A percentile compares a stretch with the other conserved stretches of the same genome.
These are phyloP conservation scores for Lethenteron camtschaticum DNA, from an alignment of 2,113 vertebrate species.

Conservation along the genomic window DNA sequence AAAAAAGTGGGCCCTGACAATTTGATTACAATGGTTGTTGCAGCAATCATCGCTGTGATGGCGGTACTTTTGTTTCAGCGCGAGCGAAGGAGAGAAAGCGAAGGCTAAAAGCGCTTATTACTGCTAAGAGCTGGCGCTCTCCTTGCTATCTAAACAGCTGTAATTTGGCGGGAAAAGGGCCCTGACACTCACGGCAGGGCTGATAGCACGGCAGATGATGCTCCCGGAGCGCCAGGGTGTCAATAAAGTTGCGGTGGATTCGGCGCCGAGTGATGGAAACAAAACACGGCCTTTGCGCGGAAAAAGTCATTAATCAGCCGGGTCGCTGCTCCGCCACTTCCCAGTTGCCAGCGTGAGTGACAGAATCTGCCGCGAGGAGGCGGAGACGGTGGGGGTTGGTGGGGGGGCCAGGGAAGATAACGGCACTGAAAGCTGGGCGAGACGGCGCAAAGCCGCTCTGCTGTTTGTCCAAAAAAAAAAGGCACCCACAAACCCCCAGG, in stretches of 20 bases:
- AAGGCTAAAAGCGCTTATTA: slow-evolving; percentile 5
- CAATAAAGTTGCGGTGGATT: neutral
- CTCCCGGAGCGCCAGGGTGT: neutral
- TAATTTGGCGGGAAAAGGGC: slow-evolving; percentile 6
- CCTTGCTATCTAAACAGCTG: slow-evolving; percentile 5
- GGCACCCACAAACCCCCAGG: no score
- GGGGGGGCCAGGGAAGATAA: no score
- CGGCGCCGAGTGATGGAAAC: slow-evolving; percentile 1
- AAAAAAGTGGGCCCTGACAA: neutral
- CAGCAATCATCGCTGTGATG: slow-evolving; percentile 6
- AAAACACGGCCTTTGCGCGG: slow-evolving; percentile 5
- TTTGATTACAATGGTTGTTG: slow-evolving; percentile 6
- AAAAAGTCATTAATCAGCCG: slow-evolving; percentile 4
- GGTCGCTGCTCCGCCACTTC: neutral
- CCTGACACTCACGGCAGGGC: neutral
- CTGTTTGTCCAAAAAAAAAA: no score
- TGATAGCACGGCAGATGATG: slow-evolving; percentile 5
- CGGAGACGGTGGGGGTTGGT: no score
- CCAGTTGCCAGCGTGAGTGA: no score
- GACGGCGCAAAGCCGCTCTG: no score
- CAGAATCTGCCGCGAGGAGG: no score
- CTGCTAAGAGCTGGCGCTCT: neutral
- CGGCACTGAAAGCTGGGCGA: no score
- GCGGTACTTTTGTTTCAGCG: slow-evolving; percentile 1
- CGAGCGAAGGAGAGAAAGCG: neutral